Base-by-base conservation (phyloP, 1,140 invertebrate species). In the Lasioglossum albipes region DNA sequence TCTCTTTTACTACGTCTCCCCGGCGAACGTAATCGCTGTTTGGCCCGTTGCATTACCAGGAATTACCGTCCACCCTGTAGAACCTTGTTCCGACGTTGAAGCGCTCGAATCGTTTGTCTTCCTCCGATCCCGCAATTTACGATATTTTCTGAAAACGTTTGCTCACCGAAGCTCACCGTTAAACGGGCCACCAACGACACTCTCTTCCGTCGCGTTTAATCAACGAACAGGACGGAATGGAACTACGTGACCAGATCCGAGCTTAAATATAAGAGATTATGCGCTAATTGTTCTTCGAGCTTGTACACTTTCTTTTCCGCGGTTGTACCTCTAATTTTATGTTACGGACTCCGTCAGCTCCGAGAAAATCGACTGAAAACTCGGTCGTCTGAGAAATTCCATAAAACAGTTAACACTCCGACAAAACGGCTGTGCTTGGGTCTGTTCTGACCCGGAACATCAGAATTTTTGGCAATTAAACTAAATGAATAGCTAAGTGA, bases 51-150 rank as follows among this genome's bases (percentile, higher is more conserved):
- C 71, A 66, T 81, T 83, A 75, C 73, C 79, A 66, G 54, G 82
- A 83, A 83, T 83, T 79, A 74, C 79, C 82, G 79, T 75, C 64
- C 78, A 75, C 73, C 71, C 74, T 72, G 42, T 59, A 36, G 78
- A 64, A 75, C 71, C 79, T 59, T 71, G 72, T 68, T 80, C 74
- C 78, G 71, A 54, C 81, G 45, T 79, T 79, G 69, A 59, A 67
- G 76, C 72, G 82, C 61, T 75, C 65, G 64, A 81, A 81, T 75
- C 78, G 74, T 81, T 81, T 73, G 70, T 72, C 57, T 81, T 81
- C 72, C 68, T 59, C 36, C 36, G 54, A 57, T 66, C 57, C 49
- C 82, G 67, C 68, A 75, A 81, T 74, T 83, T 74, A 81, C 70
- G 70, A 62, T 45, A 72, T 61, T 72, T 72, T 72, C 70, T 61